Base-by-base conservation (phyloP, 2,888 invertebrate species). In the Melitaea athalia region DNA sequence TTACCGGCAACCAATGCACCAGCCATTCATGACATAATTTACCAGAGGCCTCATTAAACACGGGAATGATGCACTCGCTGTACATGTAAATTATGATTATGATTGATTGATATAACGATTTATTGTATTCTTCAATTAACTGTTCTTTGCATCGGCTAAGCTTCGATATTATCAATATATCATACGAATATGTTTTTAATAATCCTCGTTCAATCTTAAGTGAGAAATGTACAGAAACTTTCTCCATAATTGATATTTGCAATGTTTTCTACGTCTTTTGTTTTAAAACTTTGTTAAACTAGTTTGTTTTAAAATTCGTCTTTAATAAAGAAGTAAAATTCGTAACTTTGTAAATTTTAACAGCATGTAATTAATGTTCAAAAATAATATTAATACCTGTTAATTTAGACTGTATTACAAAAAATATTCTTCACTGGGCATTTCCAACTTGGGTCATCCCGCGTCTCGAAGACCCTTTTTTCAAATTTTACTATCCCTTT, bases 21-120 rank as follows among this genome's bases (percentile, higher is more conserved):
- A 86, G 80, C 86, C 89, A 92, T 78, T 88, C 89, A 84, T 91
- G 88, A 86, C 84, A 83, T 89, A 89, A 92, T 92, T 92, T 83
- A 87, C 89, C 86, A 83, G 84, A 85, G 82, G 86, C 84, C 85
- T 88, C 88, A 88, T 88, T 90, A 84, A 83, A 83, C 88, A 88
- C 80, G 81, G 82, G 81, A 79, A 82, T 47, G 64, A 66, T 66
- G 53, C 52, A 55, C 53, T 33, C 33, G 33, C 59, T 33, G 67
- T 67, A 45, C 45, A 64, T 64, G 59, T 53, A 64, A 64, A 64
- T 64, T 55, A 65, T 65, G 64, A 67, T 64, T 69, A 64, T 63
- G 69, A 69, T 67, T 69, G 64, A 69, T 64, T 59, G 52, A 53
- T 62, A n/a, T 47, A 61, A 57, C 62, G 47, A 67, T 67, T 61